Conservation (phyloP, 2,888 invertebrate genomes). For the Leptothorax acervorum region DNA sequence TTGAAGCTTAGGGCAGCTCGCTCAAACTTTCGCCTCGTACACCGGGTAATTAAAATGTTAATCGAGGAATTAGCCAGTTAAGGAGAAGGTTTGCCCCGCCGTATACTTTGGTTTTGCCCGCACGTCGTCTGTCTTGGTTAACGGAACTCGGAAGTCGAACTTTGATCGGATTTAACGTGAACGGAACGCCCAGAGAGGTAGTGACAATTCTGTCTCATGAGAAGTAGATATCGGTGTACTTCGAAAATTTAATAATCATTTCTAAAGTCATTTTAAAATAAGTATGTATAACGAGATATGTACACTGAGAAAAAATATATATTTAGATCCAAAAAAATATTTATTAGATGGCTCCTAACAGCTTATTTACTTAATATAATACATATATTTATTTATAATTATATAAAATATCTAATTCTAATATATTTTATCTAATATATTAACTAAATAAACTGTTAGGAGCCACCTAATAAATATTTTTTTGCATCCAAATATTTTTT, state of each 20-base stretch:
- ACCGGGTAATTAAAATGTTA: conserved; percentile 71
- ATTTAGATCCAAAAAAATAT: no score
- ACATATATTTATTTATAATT: no score
- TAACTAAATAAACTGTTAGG: no score
- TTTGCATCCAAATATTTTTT: no score
- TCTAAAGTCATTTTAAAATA: neutral
- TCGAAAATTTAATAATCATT: neutral
- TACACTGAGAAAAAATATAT: no score
- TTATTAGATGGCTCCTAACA: no score
- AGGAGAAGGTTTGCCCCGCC: conserved; percentile 35
- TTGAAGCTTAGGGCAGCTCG: conserved; percentile 48
- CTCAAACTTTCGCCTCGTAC: conserved; percentile 59
- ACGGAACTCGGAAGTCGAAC: conserved; percentile 30
- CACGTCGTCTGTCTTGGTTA: conserved; percentile 51
- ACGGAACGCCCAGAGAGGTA: neutral
- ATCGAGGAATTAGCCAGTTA: conserved; percentile 68
- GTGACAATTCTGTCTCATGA: neutral
- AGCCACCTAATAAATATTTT: no score
- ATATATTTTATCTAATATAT: no score
- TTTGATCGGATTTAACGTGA: conserved; percentile 36
- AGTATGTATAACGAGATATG: neutral
- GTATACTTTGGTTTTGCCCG: conserved; percentile 43
- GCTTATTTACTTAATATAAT: no score
- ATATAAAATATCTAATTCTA: no score
- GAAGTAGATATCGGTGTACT: neutral